Base-by-base conservation (phyloP, 23 tunicate species). In the Botrylloides violaceus region DNA sequence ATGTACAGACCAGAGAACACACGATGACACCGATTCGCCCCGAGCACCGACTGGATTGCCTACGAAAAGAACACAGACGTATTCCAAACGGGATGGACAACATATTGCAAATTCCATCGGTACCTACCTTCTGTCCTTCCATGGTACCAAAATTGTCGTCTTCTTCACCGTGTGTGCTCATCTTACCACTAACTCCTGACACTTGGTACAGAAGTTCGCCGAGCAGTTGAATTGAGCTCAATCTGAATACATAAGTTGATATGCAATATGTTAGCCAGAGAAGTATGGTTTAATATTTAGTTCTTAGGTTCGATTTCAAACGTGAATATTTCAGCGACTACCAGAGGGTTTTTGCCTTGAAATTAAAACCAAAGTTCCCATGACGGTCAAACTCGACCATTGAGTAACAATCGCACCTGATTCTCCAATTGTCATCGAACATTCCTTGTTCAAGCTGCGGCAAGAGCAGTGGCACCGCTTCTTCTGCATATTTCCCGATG, bases 371-470 rank as follows among this genome's bases (percentile, higher is more conserved):
- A n/a, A n/a, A n/a, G n/a, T n/a, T n/a, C n/a, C n/a, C n/a, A n/a
- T n/a, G n/a, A n/a, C n/a, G n/a, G n/a, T n/a, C n/a, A n/a, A n/a
- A n/a, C n/a, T n/a, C n/a, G n/a, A n/a, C n/a, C n/a, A n/a, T n/a
- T n/a, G n/a, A n/a, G n/a, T n/a, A n/a, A n/a, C n/a, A n/a, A 15
- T 15, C 53, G 53, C 7, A 86, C 95, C 97, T 83, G 65, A 93
- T 93, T 60, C 98, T 70, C 98, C 98, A 93, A 68, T 85, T 93
- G 18, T 93, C 98, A 55, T 85, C 98, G 32, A 93, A 81, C 71
- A 93, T 48, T 47, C 98, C 98, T 34, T 61, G 65, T 66, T 85
- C 94, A 21, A 93, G 57, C 50, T 93, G 77, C 0, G 98, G 98
- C 24, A 93, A 70, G 2, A 93, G 74, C 25, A 93, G 77, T 1